Evolutionary conservation across 2,797 vertebrate genomes (phyloP), one percentile per base, ranked within the genome.

Genomic region (Gambelia wislizenii): DNA sequence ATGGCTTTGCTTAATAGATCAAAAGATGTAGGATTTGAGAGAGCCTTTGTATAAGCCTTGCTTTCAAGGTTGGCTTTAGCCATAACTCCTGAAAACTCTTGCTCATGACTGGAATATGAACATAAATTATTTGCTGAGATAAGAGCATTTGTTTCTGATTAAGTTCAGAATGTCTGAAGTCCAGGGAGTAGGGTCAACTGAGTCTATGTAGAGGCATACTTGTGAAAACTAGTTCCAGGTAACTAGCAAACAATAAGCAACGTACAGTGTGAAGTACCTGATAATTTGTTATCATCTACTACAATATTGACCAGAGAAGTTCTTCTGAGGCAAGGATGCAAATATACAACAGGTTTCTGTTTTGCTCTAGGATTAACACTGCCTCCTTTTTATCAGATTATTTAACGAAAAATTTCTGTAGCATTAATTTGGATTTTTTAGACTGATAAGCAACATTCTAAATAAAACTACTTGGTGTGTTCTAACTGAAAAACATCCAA

Each of bases 401-500:
- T 44, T 81, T 36, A 82, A 52, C 22, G 39, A 47, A 86, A 67
- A 78, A 69, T 36, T 7, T n/a, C 20, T 5, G 22, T 30, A 10
- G 2, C 30, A 27, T 70, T 84, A 70, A 49, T 77, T 47, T 2
- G 2, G 14, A 84, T 67, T 27, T 20, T 92, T 76, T 87, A 22
- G 1, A 82, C 13, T 86, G 84, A n/a, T 2, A 78, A 54, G 72
- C 8, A 47, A 6, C 83, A 82, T 59, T 8, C 76, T 91, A 42
- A 72, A 22, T 33, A 49, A 67, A 84, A 47, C 30, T 74, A 72
- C 1, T 44, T 44, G 14, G n/a, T 33, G 39, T 74, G 76, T 39
- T 87, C 33, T 86, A 80, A 72, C n/a, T 81, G 85, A 27, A 89
- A 81, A 69, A 44, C 64, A 27, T 78, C 25, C 79, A 27, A 1